Evolutionary conservation across 1,140 invertebrate species (phyloP), one percentile per base, ranked within the genome.

Genomic region (Pseudoatta argentina): DNA sequence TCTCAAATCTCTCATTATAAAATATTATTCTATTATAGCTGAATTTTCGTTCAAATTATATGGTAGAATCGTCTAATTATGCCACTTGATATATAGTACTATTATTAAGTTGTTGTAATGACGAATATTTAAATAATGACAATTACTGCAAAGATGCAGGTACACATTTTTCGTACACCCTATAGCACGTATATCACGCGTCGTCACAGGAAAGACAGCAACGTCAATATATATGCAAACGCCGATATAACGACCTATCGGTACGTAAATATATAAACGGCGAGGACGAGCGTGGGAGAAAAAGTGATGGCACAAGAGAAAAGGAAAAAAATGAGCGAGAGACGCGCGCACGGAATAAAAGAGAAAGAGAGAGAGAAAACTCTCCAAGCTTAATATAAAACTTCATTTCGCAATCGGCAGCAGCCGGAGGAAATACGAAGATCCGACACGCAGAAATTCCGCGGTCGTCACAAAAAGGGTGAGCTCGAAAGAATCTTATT

Each of bases 221-320:
- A 93, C 93, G 92, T 94, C 94, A 95, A 95, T 95, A 95, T 95
- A 95, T 94, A 95, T 95, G 94, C 94, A 94, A 95, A 95, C 93
- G 91, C 90, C 94, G 92, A 93, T 93, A 93, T 94, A 95, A 95
- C 94, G 94, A 95, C 94, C 94, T 95, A 95, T 95, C 92, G 94
- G 94, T 94, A 94, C 93, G 93, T 94, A 94, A 95, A 94, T 94
- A 94, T 93, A 93, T 91, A 93, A 91, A 92, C 79, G 39, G 63
- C 53, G 69, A 76, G 59, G 77, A 69, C 57, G 75, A 86, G 69
- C 67, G 66, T 86, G 24, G 78, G 77, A 71, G 71, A 87, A 85
- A 86, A 73, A 91, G 59, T 39, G 71, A 64, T 48, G 53, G 53
- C 30, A 59, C 21, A 53, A 66, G 53, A 86, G 64, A 72, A 55